Conservation (phyloP, 2,113 vertebrate species). For the Diphyllodes magnificus region DNA sequence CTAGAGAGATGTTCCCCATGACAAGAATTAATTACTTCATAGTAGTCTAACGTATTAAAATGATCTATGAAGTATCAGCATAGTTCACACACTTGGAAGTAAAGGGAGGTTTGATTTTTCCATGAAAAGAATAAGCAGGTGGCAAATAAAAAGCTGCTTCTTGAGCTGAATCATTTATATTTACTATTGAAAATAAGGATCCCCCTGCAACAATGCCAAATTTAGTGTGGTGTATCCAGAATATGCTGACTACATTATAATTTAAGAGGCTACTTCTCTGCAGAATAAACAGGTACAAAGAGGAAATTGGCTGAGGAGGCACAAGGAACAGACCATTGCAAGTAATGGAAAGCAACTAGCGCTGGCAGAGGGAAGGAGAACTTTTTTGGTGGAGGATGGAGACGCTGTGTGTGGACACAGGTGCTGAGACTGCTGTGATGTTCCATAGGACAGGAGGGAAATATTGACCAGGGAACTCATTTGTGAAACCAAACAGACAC, state of each 20-base stretch:
- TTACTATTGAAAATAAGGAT: background rate
- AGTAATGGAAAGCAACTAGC: background rate
- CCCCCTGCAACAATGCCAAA: background rate
- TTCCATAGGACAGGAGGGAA: background rate
- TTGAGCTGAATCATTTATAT: background rate
- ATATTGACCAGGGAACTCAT: background rate
- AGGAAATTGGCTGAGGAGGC: background rate
- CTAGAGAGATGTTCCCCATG: background rate
- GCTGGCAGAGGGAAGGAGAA: background rate
- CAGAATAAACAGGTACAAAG: background rate
- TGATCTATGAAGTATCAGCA: background rate
- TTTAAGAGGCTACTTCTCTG: background rate
- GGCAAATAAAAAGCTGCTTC: background rate
- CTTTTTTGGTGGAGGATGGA: background rate
- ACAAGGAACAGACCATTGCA: background rate
- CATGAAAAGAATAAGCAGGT: background rate
- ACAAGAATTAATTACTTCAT: background rate
- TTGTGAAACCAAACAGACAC: background rate
- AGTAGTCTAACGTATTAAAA: background rate
- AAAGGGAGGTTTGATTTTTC: background rate
- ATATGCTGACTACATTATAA: background rate
- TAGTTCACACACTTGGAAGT: background rate
- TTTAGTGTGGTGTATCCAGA: background rate
- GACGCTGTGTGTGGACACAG: background rate
- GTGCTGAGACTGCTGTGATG: background rate